Base-by-base conservation (phyloP, 2,888 invertebrate genomes). In the Carabus problematicus region DNA sequence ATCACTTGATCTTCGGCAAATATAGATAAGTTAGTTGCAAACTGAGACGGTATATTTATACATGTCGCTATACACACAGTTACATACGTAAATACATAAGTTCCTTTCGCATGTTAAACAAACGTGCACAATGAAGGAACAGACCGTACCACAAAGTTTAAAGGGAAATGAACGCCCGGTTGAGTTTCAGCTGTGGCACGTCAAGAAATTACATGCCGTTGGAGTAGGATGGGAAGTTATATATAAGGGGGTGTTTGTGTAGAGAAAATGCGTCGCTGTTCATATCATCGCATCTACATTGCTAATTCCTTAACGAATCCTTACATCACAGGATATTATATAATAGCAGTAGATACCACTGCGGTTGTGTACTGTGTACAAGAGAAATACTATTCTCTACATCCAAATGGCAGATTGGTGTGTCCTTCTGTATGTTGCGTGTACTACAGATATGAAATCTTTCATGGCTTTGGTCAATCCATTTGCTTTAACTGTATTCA, bases 231-330 rank as follows among this genome's bases (percentile, higher is more conserved):
- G 29, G 29, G 29, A 16, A 8, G 52, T 19, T 52, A 52, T 52
- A 9, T 9, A 45, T 52, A 16, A 16, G 6, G n/a, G 9, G 16
- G 16, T 12, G 52, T 8, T 16, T 52, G 52, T 19, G 52, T 52
- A 18, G 52, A 14, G 52, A 52, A 19, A 52, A 29, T 29, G 29
- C 29, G 14, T 16, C 19, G 14, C 16, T 52, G 59, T 66, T 66
- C 66, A 59, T 59, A 58, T 66, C 66, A 40, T 16, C 66, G 47
- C 59, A 66, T 66, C 66, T 66, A 59, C 66, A 66, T 66, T 66
- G 66, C 66, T 66, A 66, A 66, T 66, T 59, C 58, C 59, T 66
- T 66, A 66, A 66, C 66, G 66, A 66, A 66, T 58, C 66, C 66
- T 66, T 66, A 66, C 66, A 66, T 66, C 66, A 66, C 59, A 66